phyloP scores from a whole-genome alignment of 2,797 vertebrate genomes.

The Centroberyx gerrardi region DNA sequence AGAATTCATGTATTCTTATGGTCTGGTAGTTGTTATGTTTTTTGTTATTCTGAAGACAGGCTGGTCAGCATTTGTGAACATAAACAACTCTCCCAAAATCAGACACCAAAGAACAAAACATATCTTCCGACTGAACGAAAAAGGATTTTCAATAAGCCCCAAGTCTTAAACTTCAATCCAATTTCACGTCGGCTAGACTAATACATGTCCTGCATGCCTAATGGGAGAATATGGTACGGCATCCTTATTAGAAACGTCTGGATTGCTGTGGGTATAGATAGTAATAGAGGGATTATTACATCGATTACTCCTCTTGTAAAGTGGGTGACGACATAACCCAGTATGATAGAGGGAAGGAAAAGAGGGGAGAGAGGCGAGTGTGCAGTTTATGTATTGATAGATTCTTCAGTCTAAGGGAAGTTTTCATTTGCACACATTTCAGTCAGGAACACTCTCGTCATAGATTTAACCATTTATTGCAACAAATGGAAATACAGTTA shows the following conservation, averaged over 20 bases:
- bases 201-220: background rate
- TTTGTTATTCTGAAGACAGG: background rate
- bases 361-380: background rate
- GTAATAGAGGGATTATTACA: constrained; percentile 11
- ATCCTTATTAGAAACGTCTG: constrained; percentile 18
- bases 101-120: background rate
- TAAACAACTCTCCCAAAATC: background rate
- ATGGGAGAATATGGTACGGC: background rate
- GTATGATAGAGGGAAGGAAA: background rate
- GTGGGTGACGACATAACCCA: background rate
- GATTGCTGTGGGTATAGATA: background rate
- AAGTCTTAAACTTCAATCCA: constrained; percentile 1
- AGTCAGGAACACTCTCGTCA: no score
- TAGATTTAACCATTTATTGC: no score
- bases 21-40: background rate
- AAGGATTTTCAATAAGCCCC: background rate
- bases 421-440: no score
- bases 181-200: constrained; percentile 10
- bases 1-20: background rate
- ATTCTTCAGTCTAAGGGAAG: no score
- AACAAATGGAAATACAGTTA: no score
- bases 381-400: no score
- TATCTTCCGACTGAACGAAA: background rate
- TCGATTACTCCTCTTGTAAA: background rate
- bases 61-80: background rate